Conservation (phyloP, 2,113 vertebrate species). For the Zeus faber region DNA sequence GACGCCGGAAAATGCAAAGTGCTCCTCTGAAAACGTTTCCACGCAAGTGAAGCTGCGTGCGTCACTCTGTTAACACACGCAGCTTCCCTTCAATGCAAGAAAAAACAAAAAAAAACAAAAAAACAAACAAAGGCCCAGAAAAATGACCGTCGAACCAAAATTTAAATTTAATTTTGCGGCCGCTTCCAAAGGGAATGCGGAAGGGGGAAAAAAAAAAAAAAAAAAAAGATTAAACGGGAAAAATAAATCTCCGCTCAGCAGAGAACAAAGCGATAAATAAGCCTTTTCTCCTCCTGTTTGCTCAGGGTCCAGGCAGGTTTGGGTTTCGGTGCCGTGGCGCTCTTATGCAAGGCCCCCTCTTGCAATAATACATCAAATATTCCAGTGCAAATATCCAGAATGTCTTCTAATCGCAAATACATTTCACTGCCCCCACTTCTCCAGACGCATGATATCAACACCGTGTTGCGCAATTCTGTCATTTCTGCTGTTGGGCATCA, state of each 20-base stretch:
- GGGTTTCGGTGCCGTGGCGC: conserved; percentile 16
- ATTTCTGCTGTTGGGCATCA: no score
- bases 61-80: no score
- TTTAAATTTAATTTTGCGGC: no score
- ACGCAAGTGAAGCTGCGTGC: no score
- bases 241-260: not conserved
- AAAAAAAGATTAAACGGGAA: not conserved
- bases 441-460: conserved; percentile 26
- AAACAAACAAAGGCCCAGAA: no score
- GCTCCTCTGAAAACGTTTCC: no score
- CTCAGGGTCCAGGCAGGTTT: conserved; percentile 26
- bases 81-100: no score
- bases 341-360: conserved; percentile 25
- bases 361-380: conserved; percentile 23
- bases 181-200: no score
- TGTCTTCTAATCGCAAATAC: conserved; percentile 40
- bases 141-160: no score
- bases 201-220: no score
- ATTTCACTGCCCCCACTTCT: not conserved
- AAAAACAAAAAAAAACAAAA: no score
- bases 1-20: no score
- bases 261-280: conserved; percentile 35
- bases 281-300: conserved; percentile 26
- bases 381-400: conserved; percentile 25
- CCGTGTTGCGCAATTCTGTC: conserved; percentile 26